phyloP scores from a whole-genome alignment of 2,888 invertebrate species.

The Lochmaea crataegi region DNA sequence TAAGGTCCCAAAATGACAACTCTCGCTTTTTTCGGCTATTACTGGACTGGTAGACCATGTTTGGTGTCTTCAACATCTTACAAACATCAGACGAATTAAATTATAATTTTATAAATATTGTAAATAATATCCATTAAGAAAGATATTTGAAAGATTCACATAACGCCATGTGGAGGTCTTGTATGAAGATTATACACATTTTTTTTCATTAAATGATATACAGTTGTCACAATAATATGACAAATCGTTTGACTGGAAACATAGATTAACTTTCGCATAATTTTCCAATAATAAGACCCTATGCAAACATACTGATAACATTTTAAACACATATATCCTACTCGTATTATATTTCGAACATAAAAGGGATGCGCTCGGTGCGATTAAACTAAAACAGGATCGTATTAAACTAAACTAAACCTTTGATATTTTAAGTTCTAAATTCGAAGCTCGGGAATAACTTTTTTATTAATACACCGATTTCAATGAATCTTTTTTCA shows the following conservation, averaged over 20 bases:
- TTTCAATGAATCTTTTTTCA: too few species aligned
- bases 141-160: too few species aligned
- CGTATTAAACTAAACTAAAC: constrained; percentile 16
- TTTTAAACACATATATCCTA: constrained; percentile 33
- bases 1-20: too few species aligned
- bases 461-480: too few species aligned
- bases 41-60: too few species aligned
- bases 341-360: constrained; percentile 37
- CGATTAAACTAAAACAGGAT: constrained; percentile 29
- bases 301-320: constrained; percentile 44
- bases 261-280: constrained; percentile 45
- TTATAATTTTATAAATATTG: too few species aligned
- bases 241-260: constrained; percentile 37
- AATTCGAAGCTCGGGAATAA: too few species aligned
- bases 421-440: too few species aligned
- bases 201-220: background rate
- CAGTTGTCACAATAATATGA: constrained; percentile 30
- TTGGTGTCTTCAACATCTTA: too few species aligned
- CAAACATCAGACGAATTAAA: too few species aligned
- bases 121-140: too few species aligned
- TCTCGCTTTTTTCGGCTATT: too few species aligned
- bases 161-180: background rate
- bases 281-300: constrained; percentile 46
- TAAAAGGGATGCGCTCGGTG: constrained; percentile 31
- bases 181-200: background rate